phyloP scores from a whole-genome alignment of 2,113 vertebrate species.

The Ardeotis arabs region DNA sequence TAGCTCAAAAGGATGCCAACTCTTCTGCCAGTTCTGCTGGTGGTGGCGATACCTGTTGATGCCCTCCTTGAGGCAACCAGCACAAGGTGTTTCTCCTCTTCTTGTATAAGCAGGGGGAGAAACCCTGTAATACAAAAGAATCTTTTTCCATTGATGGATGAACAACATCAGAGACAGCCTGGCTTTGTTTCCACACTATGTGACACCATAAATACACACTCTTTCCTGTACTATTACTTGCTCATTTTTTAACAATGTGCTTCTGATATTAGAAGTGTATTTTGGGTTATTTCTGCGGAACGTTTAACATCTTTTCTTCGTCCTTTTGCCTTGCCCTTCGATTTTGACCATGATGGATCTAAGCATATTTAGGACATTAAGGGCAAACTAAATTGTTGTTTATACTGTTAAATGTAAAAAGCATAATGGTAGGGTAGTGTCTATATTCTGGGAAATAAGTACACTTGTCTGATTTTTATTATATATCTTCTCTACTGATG shows the following conservation, averaged over 20 bases:
- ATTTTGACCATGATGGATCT: slow-evolving; percentile 55
- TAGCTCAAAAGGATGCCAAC: background rate
- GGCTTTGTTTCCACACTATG: background rate
- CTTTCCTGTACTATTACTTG: background rate
- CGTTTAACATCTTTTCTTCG: slow-evolving; percentile 34
- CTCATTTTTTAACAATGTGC: slow-evolving; percentile 18
- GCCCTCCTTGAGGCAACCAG: background rate
- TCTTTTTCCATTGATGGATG: background rate
- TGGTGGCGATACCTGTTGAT: background rate
- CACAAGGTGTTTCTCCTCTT: background rate
- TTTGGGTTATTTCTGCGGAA: slow-evolving; percentile 36
- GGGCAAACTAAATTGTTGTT: slow-evolving; percentile 72
- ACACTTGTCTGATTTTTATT: slow-evolving; percentile 70
- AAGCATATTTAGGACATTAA: slow-evolving; percentile 65
- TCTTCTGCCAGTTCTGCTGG: background rate
- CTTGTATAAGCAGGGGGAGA: background rate
- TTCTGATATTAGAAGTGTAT: slow-evolving; percentile 21
- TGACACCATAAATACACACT: slow-evolving; percentile 17
- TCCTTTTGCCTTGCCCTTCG: slow-evolving; percentile 67
- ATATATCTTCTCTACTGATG: slow-evolving; percentile 47
- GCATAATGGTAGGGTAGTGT: slow-evolving; percentile 65
- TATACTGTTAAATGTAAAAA: slow-evolving; percentile 69
- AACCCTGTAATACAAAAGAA: background rate
- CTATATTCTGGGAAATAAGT: slow-evolving; percentile 47
- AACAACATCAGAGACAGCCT: background rate